Percentiles rank a stretch among this genome's conserved stretches.
Conservation (phyloP, 1,140 invertebrate species). For the Zaprionus tsacasi region DNA sequence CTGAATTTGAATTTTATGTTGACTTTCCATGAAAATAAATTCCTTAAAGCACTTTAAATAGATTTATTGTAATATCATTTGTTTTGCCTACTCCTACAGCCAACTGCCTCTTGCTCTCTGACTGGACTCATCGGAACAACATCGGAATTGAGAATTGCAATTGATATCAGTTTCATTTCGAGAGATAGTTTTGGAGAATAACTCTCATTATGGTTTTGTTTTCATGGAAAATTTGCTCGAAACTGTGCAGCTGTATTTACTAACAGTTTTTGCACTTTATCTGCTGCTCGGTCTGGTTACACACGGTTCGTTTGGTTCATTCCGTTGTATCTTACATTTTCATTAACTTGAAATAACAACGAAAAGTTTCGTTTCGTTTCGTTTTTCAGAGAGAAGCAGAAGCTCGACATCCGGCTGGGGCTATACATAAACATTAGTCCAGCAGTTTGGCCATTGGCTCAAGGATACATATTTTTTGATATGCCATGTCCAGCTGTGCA, state of each 20-base stretch:
- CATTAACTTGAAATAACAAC: slow-evolving; percentile 77
- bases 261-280: slow-evolving; percentile 1
- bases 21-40: background rate
- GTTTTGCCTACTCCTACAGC: background rate
- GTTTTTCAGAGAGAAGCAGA: slow-evolving; percentile 6
- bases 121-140: background rate
- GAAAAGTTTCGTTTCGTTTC: slow-evolving; percentile 53
- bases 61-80: background rate
- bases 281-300: background rate
- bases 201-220: background rate
- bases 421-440: slow-evolving; percentile 73
- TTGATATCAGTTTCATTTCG: background rate
- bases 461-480: slow-evolving; percentile 69
- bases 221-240: background rate
- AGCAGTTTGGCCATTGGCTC: background rate
- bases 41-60: too few relatives aligned
- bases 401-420: slow-evolving; percentile 16
- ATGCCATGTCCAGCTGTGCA: slow-evolving; percentile 71
- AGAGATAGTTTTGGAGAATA: background rate
- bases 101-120: too few relatives aligned
- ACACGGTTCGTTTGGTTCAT: background rate
- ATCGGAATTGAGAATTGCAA: background rate
- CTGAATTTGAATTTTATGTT: background rate
- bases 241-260: background rate
- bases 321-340: slow-evolving; percentile 62